Evolutionary conservation across 2,797 vertebrate genomes (phyloP).

Genomic region (Phrynocephalus vlangalii): DNA sequence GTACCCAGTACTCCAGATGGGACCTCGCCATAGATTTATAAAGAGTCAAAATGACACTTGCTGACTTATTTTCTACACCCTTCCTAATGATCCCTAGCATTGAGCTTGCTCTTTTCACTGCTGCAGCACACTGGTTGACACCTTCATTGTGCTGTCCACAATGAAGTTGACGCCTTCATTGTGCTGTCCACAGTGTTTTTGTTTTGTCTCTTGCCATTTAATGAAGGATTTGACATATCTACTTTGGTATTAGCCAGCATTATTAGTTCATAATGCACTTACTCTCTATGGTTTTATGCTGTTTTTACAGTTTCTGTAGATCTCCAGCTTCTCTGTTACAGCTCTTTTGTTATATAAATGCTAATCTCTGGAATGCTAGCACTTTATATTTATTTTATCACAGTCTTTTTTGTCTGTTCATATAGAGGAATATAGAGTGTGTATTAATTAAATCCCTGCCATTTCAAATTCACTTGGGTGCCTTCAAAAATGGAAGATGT

Average conservation of each 20-base stretch:
- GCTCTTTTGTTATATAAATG: neutral
- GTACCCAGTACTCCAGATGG: no score
- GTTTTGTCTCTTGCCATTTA: no score
- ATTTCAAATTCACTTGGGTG: neutral
- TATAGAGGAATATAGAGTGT: neutral
- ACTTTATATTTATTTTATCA: neutral
- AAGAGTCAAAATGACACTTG: no score
- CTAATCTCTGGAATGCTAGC: neutral
- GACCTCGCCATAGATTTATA: no score
- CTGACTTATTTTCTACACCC: no score
- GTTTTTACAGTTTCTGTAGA: neutral
- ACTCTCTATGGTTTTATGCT: neutral
- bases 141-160: no score
- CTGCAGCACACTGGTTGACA: no score
- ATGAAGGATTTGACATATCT: neutral
- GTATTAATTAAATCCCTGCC: neutral
- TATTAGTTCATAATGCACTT: constrained; percentile 1
- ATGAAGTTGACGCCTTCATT: no score
- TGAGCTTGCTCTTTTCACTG: no score
- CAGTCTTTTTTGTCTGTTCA: neutral
- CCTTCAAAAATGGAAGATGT: neutral
- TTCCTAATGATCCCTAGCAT: no score
- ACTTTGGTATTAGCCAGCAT: neutral
- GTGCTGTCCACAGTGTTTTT: no score
- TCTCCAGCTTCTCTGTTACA: neutral